Base-by-base conservation (phyloP, 2,113 vertebrate genomes). In the Stigmatopora argus region DNA sequence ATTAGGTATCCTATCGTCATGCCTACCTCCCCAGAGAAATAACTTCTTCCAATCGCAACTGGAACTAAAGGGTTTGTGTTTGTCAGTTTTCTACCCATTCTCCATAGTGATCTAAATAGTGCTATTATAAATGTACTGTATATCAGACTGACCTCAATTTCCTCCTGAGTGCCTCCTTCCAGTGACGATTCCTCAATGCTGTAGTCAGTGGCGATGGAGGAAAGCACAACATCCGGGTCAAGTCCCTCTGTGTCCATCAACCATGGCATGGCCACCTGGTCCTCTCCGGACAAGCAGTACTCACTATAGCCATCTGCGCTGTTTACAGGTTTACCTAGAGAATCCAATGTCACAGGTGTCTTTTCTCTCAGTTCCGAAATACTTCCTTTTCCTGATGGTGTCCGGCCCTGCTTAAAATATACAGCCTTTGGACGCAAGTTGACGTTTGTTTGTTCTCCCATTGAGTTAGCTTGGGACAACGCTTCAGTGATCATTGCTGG, bases 271-370 rank as follows among this genome's bases (percentile, higher is more conserved):
- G 35, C 69, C 45, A 58, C n/a, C 26, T 5, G 77, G 15, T 91
- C 86, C 51, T 90, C 88, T 7, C 18, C 21, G 71, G 70, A 49
- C 73, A 45, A 35, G 57, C 18, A 1, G 81, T 82, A 35, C 83
- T 85, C 49, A 45, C 18, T 79, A 9, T 8, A 63, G 0, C 67
- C 64, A 45, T 85, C 75, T 49, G 62, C 46, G 45, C 34, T 77
- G 26, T 86, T 87, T 55, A 45, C 14, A 38, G 53, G 68, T 21
- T 64, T 31, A 45, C 56, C 41, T 12, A 6, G 10, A 57, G 14
- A 8, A 8, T 79, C 70, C 7, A 66, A 45, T 0, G 15, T 17
- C 35, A 66, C 34, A 41, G 38, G 49, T 34, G 67, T 18, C 38
- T 59, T 65, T 44, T 46, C n/a, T 66, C 62, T 74, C 49, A 5